Conservation (phyloP, 2,113 vertebrate species). For the Callospermophilus lateralis region DNA sequence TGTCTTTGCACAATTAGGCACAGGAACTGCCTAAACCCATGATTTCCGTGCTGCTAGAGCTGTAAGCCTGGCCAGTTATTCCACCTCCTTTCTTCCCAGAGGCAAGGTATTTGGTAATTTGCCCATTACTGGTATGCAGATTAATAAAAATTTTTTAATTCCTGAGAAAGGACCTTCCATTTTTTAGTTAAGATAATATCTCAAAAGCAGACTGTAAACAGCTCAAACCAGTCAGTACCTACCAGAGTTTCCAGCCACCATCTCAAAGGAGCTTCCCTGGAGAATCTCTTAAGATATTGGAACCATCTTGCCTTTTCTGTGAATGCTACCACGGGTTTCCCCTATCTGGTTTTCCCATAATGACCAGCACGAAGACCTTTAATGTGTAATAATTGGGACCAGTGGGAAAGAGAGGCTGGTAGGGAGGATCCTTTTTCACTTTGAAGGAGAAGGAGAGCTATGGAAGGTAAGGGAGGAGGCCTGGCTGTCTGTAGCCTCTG, state of each 20-base stretch:
- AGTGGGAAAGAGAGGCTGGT: background rate
- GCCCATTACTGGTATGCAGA: background rate
- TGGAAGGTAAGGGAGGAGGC: background rate
- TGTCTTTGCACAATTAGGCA: background rate
- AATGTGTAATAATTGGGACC: background rate
- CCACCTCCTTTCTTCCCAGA: background rate
- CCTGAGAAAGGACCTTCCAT: background rate
- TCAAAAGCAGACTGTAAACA: background rate
- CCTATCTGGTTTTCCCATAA: background rate
- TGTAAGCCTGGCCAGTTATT: fast-evolving
- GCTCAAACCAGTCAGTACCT: background rate
- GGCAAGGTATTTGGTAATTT: background rate
- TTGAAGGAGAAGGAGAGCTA: background rate
- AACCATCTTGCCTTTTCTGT: background rate
- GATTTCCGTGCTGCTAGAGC: background rate
- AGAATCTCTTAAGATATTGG: background rate
- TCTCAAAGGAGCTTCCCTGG: background rate
- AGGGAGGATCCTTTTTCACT: background rate
- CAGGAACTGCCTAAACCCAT: background rate
- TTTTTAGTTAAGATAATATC: background rate
- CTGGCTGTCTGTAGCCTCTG: fast-evolving
- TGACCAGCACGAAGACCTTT: background rate
- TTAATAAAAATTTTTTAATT: background rate
- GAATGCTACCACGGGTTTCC: background rate
- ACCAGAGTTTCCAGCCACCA: background rate